phyloP scores from a whole-genome alignment of 2,888 invertebrate genomes.

The Polydrusus tereticollis region DNA sequence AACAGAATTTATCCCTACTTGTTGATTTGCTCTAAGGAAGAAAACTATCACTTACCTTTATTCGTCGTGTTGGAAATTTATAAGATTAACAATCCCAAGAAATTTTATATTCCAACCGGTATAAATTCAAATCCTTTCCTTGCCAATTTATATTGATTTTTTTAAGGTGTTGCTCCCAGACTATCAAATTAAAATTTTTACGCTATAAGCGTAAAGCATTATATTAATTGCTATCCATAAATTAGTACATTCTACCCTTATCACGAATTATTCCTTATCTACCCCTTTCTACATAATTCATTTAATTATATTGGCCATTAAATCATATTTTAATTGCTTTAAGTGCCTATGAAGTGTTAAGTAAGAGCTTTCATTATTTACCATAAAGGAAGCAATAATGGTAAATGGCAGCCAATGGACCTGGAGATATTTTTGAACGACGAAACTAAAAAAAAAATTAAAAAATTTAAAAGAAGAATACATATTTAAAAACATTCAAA shows the following conservation, averaged over 20 bases:
- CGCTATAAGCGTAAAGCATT: slow-evolving; percentile 1
- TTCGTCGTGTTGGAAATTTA: too few species aligned
- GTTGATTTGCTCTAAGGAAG: background rate
- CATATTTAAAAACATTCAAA: too few species aligned
- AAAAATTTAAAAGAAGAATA: too few species aligned
- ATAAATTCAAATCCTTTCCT: too few species aligned
- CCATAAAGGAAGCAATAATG: slow-evolving; percentile 44
- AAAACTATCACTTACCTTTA: background rate
- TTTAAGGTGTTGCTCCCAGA: too few species aligned
- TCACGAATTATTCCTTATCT: slow-evolving; percentile 37
- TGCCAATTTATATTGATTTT: too few species aligned
- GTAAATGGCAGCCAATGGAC: slow-evolving; percentile 10
- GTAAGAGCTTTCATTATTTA: slow-evolving; percentile 45
- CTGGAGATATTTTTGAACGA: background rate
- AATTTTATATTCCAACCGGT: too few species aligned
- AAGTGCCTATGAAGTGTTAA: slow-evolving; percentile 47
- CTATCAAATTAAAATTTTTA: background rate
- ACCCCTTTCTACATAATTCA: slow-evolving; percentile 44
- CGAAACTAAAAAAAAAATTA: too few species aligned
- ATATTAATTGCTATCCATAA: slow-evolving; percentile 37
- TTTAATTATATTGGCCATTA: slow-evolving; percentile 42
- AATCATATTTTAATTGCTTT: slow-evolving; percentile 46
- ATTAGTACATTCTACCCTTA: slow-evolving; percentile 36
- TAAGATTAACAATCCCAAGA: too few species aligned
- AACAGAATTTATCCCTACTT: background rate